These are phyloP conservation scores for Malurus alboscapulatus DNA, from an alignment of 2,113 vertebrate genomes.

Conservation along the genomic window DNA sequence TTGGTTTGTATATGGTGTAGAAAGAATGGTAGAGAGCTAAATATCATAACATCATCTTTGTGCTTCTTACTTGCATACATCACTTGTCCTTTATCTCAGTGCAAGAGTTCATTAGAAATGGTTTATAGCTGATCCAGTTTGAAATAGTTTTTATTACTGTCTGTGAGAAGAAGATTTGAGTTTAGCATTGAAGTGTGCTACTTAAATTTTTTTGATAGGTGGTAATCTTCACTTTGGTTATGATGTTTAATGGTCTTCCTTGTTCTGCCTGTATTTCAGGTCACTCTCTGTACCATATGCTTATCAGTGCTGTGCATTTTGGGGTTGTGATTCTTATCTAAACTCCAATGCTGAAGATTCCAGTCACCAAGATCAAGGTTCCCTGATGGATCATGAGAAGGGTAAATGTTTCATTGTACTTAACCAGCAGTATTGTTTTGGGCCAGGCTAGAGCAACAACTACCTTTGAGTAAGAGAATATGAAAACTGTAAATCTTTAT, in stretches of 20 bases:
- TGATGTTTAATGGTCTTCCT: not conserved
- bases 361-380: slow-evolving; percentile 74
- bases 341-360: slow-evolving; percentile 76
- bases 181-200: not conserved
- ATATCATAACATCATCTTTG: not conserved
- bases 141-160: not conserved
- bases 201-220: not conserved
- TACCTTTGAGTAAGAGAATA: not conserved
- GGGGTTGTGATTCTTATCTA: slow-evolving; percentile 82
- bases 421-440: not conserved
- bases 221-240: not conserved
- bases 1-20: not conserved
- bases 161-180: not conserved
- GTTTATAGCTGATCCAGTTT: not conserved
- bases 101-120: not conserved
- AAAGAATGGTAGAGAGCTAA: not conserved
- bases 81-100: not conserved
- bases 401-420: slow-evolving; percentile 33
- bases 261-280: slow-evolving; percentile 68
- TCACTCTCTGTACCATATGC: slow-evolving; percentile 94
- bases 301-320: slow-evolving; percentile 97
- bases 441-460: not conserved
- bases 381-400: slow-evolving; percentile 58
- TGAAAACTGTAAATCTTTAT: not conserved
- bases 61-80: not conserved